phyloP scores from a whole-genome alignment of 2,888 invertebrate genomes.

The Eucera pruinosa region DNA sequence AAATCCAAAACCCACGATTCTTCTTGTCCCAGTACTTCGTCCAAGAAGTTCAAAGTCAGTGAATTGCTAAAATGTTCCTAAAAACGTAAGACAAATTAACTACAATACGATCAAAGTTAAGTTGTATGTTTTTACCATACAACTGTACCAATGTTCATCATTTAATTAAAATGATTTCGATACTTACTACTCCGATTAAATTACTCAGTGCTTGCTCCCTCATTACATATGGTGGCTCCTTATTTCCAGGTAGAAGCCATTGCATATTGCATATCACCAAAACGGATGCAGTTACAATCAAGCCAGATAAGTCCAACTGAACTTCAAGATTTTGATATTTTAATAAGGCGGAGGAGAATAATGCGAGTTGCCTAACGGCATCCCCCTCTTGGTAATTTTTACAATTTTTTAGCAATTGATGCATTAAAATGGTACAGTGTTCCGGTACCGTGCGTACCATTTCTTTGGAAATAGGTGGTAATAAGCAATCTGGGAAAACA shows the following conservation, averaged over 20 bases:
- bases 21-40: constrained; percentile 85
- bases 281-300: constrained; percentile 80
- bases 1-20: constrained; percentile 85
- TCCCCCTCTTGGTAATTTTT: constrained; percentile 80
- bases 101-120: too few relatives aligned
- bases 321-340: constrained; percentile 74
- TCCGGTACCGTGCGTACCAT: constrained; percentile 81
- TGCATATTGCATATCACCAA: constrained; percentile 84
- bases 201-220: constrained; percentile 85
- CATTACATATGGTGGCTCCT: constrained; percentile 77
- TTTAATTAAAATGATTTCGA: not conserved
- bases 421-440: constrained; percentile 75
- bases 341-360: constrained; percentile 84
- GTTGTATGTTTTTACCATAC: too few relatives aligned
- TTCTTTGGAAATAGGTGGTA: constrained; percentile 83
- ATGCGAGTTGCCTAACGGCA: constrained; percentile 81
- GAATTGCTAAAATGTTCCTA: constrained; percentile 77
- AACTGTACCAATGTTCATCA: too few relatives aligned
- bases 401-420: constrained; percentile 74
- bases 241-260: constrained; percentile 84
- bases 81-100: constrained; percentile 3
- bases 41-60: constrained; percentile 85
- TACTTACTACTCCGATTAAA: constrained; percentile 85
- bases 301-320: constrained; percentile 73
- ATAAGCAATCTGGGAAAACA: constrained; percentile 80